Percentiles rank a stretch among this genome's conserved stretches.
phyloP scores from a whole-genome alignment of 2,113 vertebrate genomes.

The Elephantulus edwardii region DNA sequence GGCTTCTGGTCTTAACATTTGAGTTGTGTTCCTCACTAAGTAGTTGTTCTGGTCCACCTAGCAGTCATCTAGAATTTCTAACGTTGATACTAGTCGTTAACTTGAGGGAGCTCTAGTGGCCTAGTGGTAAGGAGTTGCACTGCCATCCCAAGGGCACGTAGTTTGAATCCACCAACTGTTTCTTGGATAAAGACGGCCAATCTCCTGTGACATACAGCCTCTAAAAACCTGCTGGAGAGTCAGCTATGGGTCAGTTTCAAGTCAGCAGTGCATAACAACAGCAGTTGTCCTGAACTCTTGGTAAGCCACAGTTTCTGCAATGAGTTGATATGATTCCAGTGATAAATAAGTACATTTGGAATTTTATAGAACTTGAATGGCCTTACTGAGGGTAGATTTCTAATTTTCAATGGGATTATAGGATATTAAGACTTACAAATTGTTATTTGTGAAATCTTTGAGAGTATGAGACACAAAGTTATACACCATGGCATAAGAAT shows the following conservation, averaged over 20 bases:
- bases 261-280: too few relatives aligned
- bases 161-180: too few relatives aligned
- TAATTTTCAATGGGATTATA: not conserved
- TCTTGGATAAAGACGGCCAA: too few relatives aligned
- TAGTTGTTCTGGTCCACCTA: not conserved
- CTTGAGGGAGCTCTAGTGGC: too few relatives aligned
- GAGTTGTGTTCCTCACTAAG: not conserved
- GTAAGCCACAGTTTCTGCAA: not conserved
- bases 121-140: too few relatives aligned
- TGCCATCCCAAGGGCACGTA: too few relatives aligned
- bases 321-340: not conserved
- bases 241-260: too few relatives aligned
- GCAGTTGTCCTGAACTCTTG: not conserved
- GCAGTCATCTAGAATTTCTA: not conserved
- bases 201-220: too few relatives aligned
- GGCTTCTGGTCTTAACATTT: not conserved
- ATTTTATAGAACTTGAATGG: not conserved
- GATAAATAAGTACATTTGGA: not conserved
- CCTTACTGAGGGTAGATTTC: not conserved
- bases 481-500: not conserved
- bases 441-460: not conserved
- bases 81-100: not conserved
- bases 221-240: too few relatives aligned
- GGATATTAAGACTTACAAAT: not conserved
- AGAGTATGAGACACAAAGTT: not conserved